Evolutionary conservation across 2,888 invertebrate genomes (phyloP).

Genomic region (Boloria selene): DNA sequence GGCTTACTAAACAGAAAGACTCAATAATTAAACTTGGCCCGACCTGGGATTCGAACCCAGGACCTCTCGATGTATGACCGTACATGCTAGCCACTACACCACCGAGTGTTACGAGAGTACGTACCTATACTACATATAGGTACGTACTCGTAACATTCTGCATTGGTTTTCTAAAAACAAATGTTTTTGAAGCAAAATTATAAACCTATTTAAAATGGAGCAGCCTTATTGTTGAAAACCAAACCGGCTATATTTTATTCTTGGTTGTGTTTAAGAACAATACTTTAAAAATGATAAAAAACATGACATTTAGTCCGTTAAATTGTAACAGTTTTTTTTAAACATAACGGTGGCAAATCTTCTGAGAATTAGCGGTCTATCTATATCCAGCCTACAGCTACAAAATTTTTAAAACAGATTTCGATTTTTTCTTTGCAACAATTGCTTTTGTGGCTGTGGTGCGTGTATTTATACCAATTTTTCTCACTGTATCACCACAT

Average conservation of each 20-base stretch:
- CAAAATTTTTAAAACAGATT: not conserved
- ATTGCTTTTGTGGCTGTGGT: too few relatives aligned
- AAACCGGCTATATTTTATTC: constrained; percentile 28
- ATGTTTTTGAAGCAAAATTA: constrained; percentile 31
- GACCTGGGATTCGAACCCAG: too few relatives aligned
- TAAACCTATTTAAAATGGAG: constrained; percentile 68
- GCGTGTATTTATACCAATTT: too few relatives aligned
- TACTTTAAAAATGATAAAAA: constrained; percentile 44
- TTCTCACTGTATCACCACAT: too few relatives aligned
- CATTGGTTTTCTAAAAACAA: not conserved
- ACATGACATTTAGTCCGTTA: constrained; percentile 50
- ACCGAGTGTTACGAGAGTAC: not conserved
- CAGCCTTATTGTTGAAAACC: constrained; percentile 47
- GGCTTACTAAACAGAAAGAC: too few relatives aligned
- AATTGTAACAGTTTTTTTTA: constrained; percentile 61
- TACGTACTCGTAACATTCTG: not conserved
- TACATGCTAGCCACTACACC: too few relatives aligned
- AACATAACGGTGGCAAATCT: constrained; percentile 31
- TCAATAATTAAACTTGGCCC: too few relatives aligned
- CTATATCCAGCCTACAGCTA: not conserved
- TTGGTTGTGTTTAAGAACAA: constrained; percentile 35
- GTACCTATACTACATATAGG: too few relatives aligned
- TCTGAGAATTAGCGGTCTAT: constrained; percentile 20
- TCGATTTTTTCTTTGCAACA: not conserved
- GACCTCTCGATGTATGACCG: too few relatives aligned